Evolutionary conservation across 2,888 invertebrate species (phyloP).

Genomic region (Aproaerema taeniolella): DNA sequence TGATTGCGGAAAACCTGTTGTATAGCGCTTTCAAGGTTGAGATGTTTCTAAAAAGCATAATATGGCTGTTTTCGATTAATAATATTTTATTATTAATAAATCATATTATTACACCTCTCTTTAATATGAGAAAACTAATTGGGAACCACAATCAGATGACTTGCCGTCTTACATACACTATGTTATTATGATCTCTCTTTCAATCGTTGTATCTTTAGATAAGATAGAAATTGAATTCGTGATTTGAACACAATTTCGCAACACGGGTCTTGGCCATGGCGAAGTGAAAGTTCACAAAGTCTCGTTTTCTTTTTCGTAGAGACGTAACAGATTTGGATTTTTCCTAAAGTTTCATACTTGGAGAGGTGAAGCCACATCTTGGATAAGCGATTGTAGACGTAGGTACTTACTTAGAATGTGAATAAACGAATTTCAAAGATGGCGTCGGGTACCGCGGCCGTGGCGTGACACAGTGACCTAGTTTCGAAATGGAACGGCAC

Average conservation of each 20-base stretch:
- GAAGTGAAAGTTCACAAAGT: slow-evolving; percentile 62
- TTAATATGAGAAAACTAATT: too few species aligned
- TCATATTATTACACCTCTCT: too few species aligned
- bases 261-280: slow-evolving; percentile 37
- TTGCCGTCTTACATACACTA: not conserved
- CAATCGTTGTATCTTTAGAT: slow-evolving; percentile 20
- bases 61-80: not conserved
- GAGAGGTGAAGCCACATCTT: slow-evolving; percentile 1
- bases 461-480: slow-evolving; percentile 72
- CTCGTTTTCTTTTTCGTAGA: slow-evolving; percentile 44
- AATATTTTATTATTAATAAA: not conserved
- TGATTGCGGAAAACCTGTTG: slow-evolving; percentile 37
- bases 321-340: slow-evolving; percentile 25
- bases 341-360: not conserved
- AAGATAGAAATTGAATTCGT: slow-evolving; percentile 28
- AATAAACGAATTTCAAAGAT: slow-evolving; percentile 68
- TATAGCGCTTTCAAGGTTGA: slow-evolving; percentile 4
- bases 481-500: slow-evolving; percentile 74
- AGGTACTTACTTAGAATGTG: slow-evolving; percentile 42
- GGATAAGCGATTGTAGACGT: slow-evolving; percentile 24
- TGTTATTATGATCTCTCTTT: slow-evolving; percentile 15
- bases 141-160: slow-evolving; percentile 2
- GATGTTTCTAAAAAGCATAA: slow-evolving; percentile 6
- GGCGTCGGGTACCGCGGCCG: slow-evolving; percentile 65
- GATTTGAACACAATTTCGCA: slow-evolving; percentile 50